Percentiles rank a stretch among this genome's conserved stretches.
phyloP scores from a whole-genome alignment of 1,140 invertebrate genomes.

The Meloidogyne hapla region DNA sequence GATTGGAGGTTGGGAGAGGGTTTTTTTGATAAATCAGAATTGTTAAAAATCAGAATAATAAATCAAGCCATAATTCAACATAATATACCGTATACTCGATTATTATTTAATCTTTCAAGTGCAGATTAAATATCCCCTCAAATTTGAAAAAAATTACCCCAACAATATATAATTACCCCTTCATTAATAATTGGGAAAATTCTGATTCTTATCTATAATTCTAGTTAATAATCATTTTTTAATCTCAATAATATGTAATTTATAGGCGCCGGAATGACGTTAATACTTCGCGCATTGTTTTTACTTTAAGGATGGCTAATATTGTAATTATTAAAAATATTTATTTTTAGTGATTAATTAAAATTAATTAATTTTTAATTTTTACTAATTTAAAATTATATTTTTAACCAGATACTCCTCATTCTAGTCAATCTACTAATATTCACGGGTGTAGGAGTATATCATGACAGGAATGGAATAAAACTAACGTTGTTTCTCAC shows the following conservation, averaged over 20 bases:
- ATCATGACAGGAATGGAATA: slow-evolving; percentile 50
- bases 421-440: slow-evolving; percentile 51
- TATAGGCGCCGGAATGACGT: slow-evolving; percentile 52
- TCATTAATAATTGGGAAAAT: no score
- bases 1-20: slow-evolving; percentile 41
- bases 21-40: neutral
- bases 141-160: no score
- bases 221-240: no score
- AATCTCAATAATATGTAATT: no score
- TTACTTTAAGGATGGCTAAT: slow-evolving; percentile 57
- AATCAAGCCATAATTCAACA: no score
- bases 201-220: neutral
- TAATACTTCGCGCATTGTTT: slow-evolving; percentile 53
- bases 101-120: no score
- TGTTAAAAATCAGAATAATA: neutral
- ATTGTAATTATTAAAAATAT: slow-evolving; percentile 44
- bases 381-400: neutral
- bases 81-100: no score
- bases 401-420: slow-evolving; percentile 22
- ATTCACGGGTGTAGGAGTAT: slow-evolving; percentile 59
- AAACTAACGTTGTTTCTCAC: slow-evolving; percentile 47
- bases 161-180: no score
- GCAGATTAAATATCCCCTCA: no score
- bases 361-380: no score
- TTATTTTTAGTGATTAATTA: no score